Base-by-base conservation (phyloP, 2,888 invertebrate species). In the Cecidostiba fungosa region DNA sequence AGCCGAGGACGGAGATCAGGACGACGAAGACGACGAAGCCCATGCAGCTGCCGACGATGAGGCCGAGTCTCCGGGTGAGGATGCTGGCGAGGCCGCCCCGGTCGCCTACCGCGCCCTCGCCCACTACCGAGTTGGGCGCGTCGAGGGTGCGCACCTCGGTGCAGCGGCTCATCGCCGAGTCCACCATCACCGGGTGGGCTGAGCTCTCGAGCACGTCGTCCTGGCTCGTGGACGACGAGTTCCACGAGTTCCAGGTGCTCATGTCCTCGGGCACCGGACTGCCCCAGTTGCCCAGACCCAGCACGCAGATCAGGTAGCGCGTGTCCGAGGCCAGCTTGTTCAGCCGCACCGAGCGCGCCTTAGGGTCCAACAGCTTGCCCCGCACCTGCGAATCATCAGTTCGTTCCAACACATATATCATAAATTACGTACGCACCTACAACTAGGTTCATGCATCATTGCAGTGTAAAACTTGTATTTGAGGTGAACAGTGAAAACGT, bases 11-110 rank as follows among this genome's bases (percentile, higher is more conserved):
- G 14, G 97, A 97, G 85, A 97, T 96, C 90, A 98, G 94, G 16
- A 97, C 96, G 79, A 98, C 95, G 92, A 98, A 98, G 79, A 98
- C 97, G 87, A 97, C 95, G 91, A 97, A 96, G 82, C 97, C 97
- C 95, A 98, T 96, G 91, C 97, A 97, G 92, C 97, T 97, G 83
- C 98, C 98, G 83, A 98, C 96, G 89, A 98, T 97, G 88, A 98
- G 95, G 54, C 98, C 97, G 82, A 98, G 94, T 87, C 98, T 95
- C 85, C 98, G 95, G 1, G 97, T 97, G 73, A 98, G 94, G 90
- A 98, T 96, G 86, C 96, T 97, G 87, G 96, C 96, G 74, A 97
- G 95, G 32, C 95, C 95, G 36, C 96, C 96, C 32, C 96, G 95
- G 90, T 96, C 96, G 23, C 96, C 95, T 87, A 96, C 91, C 29